Evolutionary conservation across 2,113 vertebrate species (phyloP), one percentile per base, ranked within the genome.

Genomic region (Takifugu flavidus): DNA sequence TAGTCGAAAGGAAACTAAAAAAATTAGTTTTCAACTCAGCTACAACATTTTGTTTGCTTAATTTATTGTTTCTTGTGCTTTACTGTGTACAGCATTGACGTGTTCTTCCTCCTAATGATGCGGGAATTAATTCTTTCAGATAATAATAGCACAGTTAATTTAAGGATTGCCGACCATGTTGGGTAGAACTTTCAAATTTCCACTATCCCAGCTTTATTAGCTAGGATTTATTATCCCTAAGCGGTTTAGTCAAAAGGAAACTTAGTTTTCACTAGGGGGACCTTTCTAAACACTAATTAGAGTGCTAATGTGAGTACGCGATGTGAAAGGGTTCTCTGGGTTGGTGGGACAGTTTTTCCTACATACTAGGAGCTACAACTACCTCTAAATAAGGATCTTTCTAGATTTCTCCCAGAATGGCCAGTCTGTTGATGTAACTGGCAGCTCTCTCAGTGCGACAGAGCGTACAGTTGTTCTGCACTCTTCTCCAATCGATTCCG

Each of bases 401-500:
- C 61, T 62, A 34, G 49, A 70, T 83, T 51, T 20, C 42, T 8
- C 53, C 34, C 0, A 4, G 34, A 49, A 2, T 5, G 5, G 20
- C 20, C 20, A 20, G 20, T 20, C 5, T 11, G 56, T 77, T 42
- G 49, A 25, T 54, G 39, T 6, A 25, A 51, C 26, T 20, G 7
- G 13, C 1, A 0, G 31, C 26, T 29, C 39, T 6, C 29, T 82
- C 56, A 78, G 49, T 82, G 87, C 28, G 83, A 85, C 72, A 87
- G 67, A 20, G 80, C 51, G 6, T 82, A 85, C 5, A 88, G 86
- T n/a, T 79, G 60, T 68, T 85, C 80, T 0, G 70, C 84, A 0
- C 82, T 72, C n/a, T 20, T 53, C 73, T 85, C 66, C 74, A 86
- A 84, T 15, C 92, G 76, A 2, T 79, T 76, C 59, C 80, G 72